These are phyloP conservation scores for Microctenopoma steveboyesi DNA, from an alignment of 2,797 vertebrate genomes.

Conservation along the genomic window DNA sequence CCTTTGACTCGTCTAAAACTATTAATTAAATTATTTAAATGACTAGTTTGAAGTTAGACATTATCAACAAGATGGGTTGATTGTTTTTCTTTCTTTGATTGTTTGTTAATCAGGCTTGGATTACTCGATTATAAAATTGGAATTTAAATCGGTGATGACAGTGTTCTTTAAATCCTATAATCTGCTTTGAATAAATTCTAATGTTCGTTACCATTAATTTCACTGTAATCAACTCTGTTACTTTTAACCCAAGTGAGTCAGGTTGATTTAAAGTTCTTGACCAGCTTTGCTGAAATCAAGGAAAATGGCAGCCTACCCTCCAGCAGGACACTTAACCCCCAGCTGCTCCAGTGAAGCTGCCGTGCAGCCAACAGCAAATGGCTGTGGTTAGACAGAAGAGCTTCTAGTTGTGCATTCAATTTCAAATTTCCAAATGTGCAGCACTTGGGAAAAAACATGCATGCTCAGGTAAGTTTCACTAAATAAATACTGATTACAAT, in stretches of 20 bases:
- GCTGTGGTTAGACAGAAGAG: constrained; percentile 12
- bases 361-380: constrained; percentile 4
- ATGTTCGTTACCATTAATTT: not conserved
- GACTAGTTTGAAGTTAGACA: not conserved
- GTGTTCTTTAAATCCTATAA: not conserved
- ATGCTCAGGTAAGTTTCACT: constrained; percentile 20
- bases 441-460: constrained; percentile 7
- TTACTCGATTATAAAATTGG: not conserved
- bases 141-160: not conserved
- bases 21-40: not conserved
- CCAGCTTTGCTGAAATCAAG: constrained; percentile 8
- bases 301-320: constrained; percentile 4
- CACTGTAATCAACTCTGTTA: not conserved
- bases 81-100: too few species aligned
- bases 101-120: not conserved
- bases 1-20: not conserved
- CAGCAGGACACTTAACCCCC: constrained; percentile 26
- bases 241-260: not conserved
- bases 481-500: constrained; percentile 44
- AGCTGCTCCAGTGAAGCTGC: constrained; percentile 11
- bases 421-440: not conserved
- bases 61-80: not conserved
- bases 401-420: constrained; percentile 34
- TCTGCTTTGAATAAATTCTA: not conserved
- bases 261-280: constrained; percentile 4